Evolutionary conservation across 2,888 invertebrate species (phyloP), one percentile per base, ranked within the genome.

Genomic region (Tineola bisselliella): DNA sequence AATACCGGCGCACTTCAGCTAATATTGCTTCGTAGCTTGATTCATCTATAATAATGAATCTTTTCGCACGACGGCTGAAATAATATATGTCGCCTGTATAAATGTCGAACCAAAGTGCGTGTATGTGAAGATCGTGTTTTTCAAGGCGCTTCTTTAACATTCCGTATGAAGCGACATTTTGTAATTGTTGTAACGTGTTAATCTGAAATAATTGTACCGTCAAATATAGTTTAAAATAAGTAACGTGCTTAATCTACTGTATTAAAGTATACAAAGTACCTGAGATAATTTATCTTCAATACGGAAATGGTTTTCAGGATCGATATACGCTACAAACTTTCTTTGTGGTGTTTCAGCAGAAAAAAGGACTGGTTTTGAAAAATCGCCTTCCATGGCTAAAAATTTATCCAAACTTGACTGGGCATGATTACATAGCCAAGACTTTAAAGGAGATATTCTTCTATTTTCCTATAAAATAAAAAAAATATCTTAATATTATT

Each of bases 51-150:
- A 93, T 90, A 13, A 97, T 88, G 77, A 97, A 98, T 62, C 89
- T 86, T 78, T 97, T 96, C 52, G 92, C 91, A 30, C 92, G 91
- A 68, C 97, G 89, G 73, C 96, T 97, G 74, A 98, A 98, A 79
- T 95, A 96, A 77, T 95, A 96, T 70, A 98, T 94, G 77, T 98
- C 96, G 0, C 97, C 98, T 0, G 96, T 96, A 75, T 97, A 97
- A 75, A 99, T 96, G 76, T 98, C 98, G 76, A 98, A 98, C 98
- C 98, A 99, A 44, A 99, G 84, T 0, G 98, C 98, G 71, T 96
- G 97, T 65, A 98, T 93, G 70, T 95, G 94, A 48, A 97, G 87
- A 73, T 95, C 91, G 68, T 95, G 93, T 52, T 89, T 90, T 74
- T 94, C 92, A 13, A 98, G 84, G 1, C 95, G 90, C 64, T 91